These are phyloP conservation scores for Lasioglossum villosulum DNA, from an alignment of 2,888 invertebrate genomes.

Conservation along the genomic window DNA sequence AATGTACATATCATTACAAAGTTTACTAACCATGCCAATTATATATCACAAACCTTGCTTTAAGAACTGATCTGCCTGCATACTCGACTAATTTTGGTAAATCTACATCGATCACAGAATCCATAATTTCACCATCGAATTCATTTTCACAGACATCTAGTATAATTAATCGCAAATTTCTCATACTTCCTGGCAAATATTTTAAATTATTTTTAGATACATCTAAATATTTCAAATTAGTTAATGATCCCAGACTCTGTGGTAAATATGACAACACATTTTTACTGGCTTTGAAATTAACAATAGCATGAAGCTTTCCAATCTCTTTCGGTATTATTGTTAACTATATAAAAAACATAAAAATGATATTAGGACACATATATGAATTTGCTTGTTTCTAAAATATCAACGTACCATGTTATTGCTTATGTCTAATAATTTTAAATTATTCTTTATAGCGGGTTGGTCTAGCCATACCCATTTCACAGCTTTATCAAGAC, in stretches of 20 bases:
- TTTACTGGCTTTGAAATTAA: constrained; percentile 88
- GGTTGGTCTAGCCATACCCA: constrained; percentile 89
- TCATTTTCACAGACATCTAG: constrained; percentile 87
- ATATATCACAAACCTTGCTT: constrained; percentile 77
- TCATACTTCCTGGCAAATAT: constrained; percentile 87
- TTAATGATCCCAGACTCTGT: constrained; percentile 88
- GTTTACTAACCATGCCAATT: not conserved
- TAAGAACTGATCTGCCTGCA: constrained; percentile 86
- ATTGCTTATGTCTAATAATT: constrained; percentile 88
- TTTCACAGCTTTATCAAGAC: constrained; percentile 86
- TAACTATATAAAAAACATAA: constrained; percentile 67
- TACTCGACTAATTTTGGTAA: constrained; percentile 86
- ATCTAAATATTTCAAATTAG: constrained; percentile 85
- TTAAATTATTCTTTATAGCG: constrained; percentile 86
- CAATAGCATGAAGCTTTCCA: constrained; percentile 87
- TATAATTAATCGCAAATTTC: constrained; percentile 85
- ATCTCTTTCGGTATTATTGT: constrained; percentile 87
- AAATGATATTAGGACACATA: not conserved
- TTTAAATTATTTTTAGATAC: constrained; percentile 86
- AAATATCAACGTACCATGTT: constrained; percentile 85
- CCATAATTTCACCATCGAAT: constrained; percentile 81
- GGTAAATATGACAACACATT: constrained; percentile 88
- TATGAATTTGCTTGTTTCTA: not conserved
- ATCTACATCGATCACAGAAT: constrained; percentile 77
- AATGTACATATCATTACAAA: constrained; percentile 16